phyloP scores from a whole-genome alignment of 2,113 vertebrate species.

The Ictalurus punctatus region DNA sequence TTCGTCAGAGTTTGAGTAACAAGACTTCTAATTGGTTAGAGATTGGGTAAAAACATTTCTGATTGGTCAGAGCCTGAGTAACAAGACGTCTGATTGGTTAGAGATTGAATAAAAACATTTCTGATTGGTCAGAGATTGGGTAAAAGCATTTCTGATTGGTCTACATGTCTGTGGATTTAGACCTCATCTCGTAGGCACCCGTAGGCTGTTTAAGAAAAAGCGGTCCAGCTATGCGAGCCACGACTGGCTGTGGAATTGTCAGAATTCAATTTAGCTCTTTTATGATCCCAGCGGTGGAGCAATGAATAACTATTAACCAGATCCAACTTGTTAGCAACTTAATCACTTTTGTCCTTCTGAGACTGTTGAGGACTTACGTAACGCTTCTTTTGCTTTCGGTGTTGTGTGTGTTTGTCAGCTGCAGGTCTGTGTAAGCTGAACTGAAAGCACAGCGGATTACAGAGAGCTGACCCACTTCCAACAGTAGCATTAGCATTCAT shows the following conservation, averaged over 20 bases:
- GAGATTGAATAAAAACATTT: not conserved
- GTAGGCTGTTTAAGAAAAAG: not conserved
- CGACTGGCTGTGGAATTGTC: not conserved
- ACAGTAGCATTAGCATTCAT: slow-evolving; percentile 15
- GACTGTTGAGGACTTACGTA: not conserved
- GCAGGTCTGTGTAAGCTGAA: slow-evolving; percentile 9
- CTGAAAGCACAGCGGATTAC: not conserved
- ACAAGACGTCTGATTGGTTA: not conserved
- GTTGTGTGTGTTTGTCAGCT: not conserved
- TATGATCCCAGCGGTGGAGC: not conserved
- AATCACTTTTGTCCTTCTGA: not conserved
- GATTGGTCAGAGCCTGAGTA: not conserved
- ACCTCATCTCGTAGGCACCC: no score
- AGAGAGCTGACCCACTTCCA: slow-evolving; percentile 3
- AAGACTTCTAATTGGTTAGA: not conserved
- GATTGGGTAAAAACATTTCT: not conserved
- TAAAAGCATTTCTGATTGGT: not conserved
- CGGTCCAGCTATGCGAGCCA: no score
- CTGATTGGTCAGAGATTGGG: not conserved
- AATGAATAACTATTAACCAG: not conserved
- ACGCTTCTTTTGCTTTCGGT: not conserved
- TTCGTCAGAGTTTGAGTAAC: not conserved
- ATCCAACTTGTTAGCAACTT: not conserved
- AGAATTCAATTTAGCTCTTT: not conserved
- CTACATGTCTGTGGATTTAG: not conserved